Evolutionary conservation across 92 coral and sea anemone genomes (phyloP), one percentile per base, ranked within the genome.

Genomic region (Epizoanthus rinbou): DNA sequence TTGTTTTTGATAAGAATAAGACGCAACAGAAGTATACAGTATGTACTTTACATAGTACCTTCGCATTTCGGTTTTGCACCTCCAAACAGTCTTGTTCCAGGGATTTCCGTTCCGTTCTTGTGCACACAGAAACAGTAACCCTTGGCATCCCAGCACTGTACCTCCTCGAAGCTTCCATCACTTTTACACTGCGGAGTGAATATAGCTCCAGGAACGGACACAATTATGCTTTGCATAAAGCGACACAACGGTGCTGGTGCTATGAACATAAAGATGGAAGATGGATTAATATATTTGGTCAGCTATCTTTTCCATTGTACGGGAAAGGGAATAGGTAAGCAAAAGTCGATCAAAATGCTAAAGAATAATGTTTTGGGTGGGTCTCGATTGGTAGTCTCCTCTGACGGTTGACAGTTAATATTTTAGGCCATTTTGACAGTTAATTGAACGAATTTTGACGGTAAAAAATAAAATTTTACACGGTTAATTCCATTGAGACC

Each of bases 131-230:
- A 87, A 47, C 93, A 90, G 45, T 90, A 73, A 62, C 91, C 91
- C 4, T 88, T 80, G 54, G 84, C 84, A 3, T 69, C 84, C n/a
- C 93, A 90, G 37, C 93, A 87, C 80, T 90, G 91, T 11, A 85
- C 88, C 35, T 90, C 91, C 17, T 85, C 89, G 63, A 90, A 90
- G 62, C 88, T 87, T 13, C 93, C 93, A 19, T 90, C 93, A 25
- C 82, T 79, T 67, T 90, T 90, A 63, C 93, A 90, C 8, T 59
- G 57, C 23, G 93, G 93, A 31, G 93, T 88, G 2, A 87, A 90
- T 74, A 90, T 80, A 88, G 86, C 84, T 16, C 91, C 93, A 2
- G 93, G 91, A 4, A 90, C 22, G 80, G 87, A 84, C 6, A 90
- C 87, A 25, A 90, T 80, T 17, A 90, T 84, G 75, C 85, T 50